phyloP scores from a whole-genome alignment of 2,113 vertebrate species.

The Pomatostomus ruficeps region DNA sequence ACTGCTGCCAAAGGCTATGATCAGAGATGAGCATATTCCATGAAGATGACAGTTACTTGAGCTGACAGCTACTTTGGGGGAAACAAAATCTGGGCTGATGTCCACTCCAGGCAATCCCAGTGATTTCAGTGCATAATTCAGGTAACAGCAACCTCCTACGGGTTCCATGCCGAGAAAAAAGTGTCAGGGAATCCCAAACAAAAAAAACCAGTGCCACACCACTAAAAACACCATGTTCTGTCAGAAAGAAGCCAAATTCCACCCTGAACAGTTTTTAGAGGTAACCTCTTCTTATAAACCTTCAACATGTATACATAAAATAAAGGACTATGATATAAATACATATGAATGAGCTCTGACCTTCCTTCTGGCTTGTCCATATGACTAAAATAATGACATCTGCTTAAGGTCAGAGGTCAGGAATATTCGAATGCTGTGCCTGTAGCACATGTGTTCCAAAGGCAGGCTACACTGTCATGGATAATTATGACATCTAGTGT shows the following conservation, averaged over 20 bases:
- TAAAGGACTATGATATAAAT: not conserved
- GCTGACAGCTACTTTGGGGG: not conserved
- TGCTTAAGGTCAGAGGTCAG: constrained; percentile 44
- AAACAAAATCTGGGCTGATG: not conserved
- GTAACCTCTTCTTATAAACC: not conserved
- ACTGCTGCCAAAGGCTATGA: not conserved
- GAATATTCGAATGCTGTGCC: not conserved
- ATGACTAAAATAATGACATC: constrained; percentile 23
- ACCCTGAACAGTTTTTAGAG: not conserved
- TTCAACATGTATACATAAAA: not conserved
- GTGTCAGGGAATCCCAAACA: not conserved
- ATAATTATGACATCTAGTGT: not conserved
- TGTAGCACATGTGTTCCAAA: not conserved
- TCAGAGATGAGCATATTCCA: not conserved
- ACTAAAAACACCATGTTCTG: not conserved
- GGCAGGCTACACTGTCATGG: not conserved
- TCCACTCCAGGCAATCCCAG: not conserved
- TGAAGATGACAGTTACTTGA: not conserved
- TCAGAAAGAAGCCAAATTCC: not conserved
- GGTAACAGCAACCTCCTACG: not conserved
- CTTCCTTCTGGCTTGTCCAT: constrained; percentile 24
- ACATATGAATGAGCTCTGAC: not conserved
- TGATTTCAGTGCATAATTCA: not conserved
- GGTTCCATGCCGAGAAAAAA: rapidly evolving
- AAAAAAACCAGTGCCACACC: not conserved